Evolutionary conservation across 2,113 vertebrate species (phyloP).

Genomic region (Fulmarus glacialis): DNA sequence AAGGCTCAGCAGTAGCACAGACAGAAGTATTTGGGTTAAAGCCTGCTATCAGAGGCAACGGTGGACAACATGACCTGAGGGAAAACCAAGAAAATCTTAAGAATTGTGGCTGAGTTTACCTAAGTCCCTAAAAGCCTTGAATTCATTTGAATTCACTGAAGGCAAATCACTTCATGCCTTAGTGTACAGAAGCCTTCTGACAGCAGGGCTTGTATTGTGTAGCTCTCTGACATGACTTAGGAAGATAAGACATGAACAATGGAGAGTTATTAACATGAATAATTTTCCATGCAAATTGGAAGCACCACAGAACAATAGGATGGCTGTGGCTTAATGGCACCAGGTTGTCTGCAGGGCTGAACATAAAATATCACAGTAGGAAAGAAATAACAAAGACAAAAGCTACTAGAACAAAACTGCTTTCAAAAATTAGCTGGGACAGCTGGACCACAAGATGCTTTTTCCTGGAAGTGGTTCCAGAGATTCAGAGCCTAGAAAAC

Average conservation of each 20-base stretch:
- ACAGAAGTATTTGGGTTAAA: neutral
- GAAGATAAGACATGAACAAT: slow-evolving; percentile 50
- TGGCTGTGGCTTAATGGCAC: neutral
- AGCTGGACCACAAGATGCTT: neutral
- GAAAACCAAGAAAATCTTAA: neutral
- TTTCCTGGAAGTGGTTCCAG: neutral
- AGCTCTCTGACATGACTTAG: slow-evolving; percentile 5
- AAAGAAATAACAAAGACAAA: neutral
- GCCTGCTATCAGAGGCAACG: neutral
- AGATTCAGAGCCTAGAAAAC: neutral
- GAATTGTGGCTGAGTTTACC: neutral
- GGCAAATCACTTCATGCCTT: neutral
- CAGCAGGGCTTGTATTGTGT: neutral
- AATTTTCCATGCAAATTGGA: slow-evolving; percentile 42
- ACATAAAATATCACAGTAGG: neutral
- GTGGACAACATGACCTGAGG: neutral
- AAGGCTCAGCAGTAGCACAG: neutral
- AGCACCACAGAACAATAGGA: neutral
- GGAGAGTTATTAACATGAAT: slow-evolving; percentile 35
- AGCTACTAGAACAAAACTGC: neutral
- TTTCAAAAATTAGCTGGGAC: neutral
- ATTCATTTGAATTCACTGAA: neutral
- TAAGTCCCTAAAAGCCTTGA: neutral
- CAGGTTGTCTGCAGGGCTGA: neutral
- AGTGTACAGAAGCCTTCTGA: neutral